These are phyloP conservation scores for Tipula helvola DNA, from an alignment of 2,888 invertebrate genomes.

Conservation along the genomic window DNA sequence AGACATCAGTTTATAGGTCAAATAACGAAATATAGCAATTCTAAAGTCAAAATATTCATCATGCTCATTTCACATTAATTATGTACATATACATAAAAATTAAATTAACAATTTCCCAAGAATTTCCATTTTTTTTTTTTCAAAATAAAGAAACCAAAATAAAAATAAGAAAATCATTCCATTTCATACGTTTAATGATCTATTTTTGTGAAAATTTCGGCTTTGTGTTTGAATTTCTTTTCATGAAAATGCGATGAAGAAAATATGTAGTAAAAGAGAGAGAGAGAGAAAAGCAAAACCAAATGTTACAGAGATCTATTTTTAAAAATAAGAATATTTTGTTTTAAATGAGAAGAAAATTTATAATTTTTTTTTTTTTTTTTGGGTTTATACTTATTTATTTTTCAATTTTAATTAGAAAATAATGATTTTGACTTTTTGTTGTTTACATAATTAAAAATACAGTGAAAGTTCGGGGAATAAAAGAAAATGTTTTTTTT, in stretches of 20 bases:
- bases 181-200: background rate
- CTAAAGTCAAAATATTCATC: background rate
- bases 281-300: background rate
- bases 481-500: background rate
- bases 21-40: background rate
- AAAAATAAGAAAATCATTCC: background rate
- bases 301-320: background rate
- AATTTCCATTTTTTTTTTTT: background rate
- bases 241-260: background rate
- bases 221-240: background rate
- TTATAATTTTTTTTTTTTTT: background rate
- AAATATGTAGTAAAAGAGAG: background rate
- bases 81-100: background rate
- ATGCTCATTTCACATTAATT: background rate
- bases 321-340: background rate
- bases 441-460: background rate
- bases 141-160: background rate
- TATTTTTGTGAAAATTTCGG: background rate
- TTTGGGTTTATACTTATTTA: background rate
- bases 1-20: background rate
- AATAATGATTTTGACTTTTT: background rate
- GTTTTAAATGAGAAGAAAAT: background rate
- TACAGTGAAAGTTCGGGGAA: background rate
- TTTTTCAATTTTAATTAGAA: background rate
- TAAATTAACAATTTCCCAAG: background rate